Evolutionary conservation across 2,797 vertebrate species (phyloP).

Genomic region (Spinus pinus): DNA sequence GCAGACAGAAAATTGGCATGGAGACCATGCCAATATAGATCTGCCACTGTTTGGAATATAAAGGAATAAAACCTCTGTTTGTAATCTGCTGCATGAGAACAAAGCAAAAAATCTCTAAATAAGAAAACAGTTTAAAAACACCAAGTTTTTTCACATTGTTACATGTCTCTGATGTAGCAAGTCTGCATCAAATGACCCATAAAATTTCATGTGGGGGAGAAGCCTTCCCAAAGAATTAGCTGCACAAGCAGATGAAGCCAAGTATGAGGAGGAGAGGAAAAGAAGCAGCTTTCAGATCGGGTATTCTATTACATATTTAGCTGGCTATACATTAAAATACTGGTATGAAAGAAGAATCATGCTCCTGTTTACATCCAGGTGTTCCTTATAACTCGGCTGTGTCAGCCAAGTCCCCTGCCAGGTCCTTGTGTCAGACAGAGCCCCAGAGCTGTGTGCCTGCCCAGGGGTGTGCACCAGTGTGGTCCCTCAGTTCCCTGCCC

Average conservation of each 20-base stretch:
- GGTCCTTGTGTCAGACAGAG: background rate
- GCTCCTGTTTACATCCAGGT: background rate
- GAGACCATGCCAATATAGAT: background rate
- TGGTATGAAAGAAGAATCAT: background rate
- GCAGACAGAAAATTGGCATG: background rate
- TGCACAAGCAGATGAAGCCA: background rate
- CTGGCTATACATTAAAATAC: background rate
- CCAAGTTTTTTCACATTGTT: background rate
- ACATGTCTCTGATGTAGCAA: background rate
- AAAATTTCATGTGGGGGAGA: background rate
- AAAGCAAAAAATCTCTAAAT: background rate
- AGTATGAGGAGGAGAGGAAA: background rate
- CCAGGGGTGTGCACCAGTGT: rapidly evolving
- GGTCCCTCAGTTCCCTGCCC: background rate
- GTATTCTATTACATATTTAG: background rate
- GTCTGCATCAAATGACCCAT: background rate
- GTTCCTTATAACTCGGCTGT: background rate
- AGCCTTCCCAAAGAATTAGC: background rate
- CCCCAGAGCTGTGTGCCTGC: background rate
- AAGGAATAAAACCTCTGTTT: background rate
- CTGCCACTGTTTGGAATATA: background rate
- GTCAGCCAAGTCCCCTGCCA: background rate
- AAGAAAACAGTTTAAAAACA: background rate
- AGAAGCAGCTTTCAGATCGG: background rate
- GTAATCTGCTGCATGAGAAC: background rate